A percentile compares a stretch with the other conserved stretches of the same genome.
These are phyloP conservation scores for Digitonthophagus gazella DNA, from an alignment of 2,888 invertebrate species.

Conservation along the genomic window DNA sequence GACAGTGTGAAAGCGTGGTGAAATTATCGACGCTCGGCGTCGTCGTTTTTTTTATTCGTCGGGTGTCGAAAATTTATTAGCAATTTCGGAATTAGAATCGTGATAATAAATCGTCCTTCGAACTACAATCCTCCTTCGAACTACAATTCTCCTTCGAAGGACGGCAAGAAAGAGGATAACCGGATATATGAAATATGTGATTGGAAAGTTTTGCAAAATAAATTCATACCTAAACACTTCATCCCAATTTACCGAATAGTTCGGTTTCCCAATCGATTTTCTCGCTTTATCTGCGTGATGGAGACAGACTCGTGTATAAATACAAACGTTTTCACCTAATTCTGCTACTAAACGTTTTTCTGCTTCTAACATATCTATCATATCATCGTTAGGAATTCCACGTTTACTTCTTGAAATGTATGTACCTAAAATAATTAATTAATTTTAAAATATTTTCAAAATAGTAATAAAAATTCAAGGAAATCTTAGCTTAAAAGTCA, in stretches of 20 bases:
- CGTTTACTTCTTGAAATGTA: constrained; percentile 67
- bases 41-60: not conserved
- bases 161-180: not conserved
- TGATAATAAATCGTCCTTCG: not conserved
- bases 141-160: too few species aligned
- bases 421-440: constrained; percentile 60
- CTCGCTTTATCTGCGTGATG: constrained; percentile 64
- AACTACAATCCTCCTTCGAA: too few species aligned
- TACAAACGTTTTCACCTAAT: constrained; percentile 74
- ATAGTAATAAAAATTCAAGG: too few species aligned
- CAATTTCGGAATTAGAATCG: not conserved
- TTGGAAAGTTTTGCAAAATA: too few species aligned
- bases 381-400: constrained; percentile 50
- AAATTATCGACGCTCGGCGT: constrained; percentile 2
- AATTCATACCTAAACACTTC: constrained; percentile 70
- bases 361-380: constrained; percentile 68
- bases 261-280: constrained; percentile 42
- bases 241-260: constrained; percentile 64
- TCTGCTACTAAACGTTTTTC: constrained; percentile 76
- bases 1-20: not conserved
- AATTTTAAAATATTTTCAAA: not conserved
- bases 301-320: constrained; percentile 75
- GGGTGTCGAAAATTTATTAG: not conserved
- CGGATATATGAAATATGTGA: too few species aligned
- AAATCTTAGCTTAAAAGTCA: too few species aligned